These are phyloP conservation scores for Drosophila rubida DNA, from an alignment of 2,888 invertebrate genomes.

Conservation along the genomic window DNA sequence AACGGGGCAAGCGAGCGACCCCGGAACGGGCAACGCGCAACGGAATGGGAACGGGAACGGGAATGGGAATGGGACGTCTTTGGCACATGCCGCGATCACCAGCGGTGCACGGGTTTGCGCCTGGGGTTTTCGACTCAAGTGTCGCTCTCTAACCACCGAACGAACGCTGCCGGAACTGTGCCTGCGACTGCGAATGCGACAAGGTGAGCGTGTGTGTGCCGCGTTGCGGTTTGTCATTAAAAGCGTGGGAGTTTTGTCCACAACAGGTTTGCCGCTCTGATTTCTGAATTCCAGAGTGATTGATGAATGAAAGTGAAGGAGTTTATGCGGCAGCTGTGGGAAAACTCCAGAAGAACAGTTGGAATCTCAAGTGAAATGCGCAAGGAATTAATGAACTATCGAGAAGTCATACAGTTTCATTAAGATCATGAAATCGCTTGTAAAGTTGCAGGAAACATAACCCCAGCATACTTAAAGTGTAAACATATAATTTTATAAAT, in stretches of 20 bases:
- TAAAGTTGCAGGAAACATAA: too few relatives aligned
- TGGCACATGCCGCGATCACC: conserved; percentile 78
- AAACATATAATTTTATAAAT: too few relatives aligned
- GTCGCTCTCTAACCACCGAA: conserved; percentile 38
- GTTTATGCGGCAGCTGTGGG: neutral
- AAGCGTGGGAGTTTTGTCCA: conserved; percentile 65
- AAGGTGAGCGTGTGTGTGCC: conserved; percentile 3
- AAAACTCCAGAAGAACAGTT: neutral
- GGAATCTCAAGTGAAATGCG: neutral
- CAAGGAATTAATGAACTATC: too few relatives aligned
- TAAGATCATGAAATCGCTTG: too few relatives aligned
- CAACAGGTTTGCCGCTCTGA: conserved; percentile 25
- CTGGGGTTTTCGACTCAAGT: conserved; percentile 70
- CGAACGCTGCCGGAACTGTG: conserved; percentile 12
- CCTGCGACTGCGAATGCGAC: neutral
- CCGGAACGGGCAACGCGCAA: neutral
- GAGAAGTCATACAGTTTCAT: too few relatives aligned
- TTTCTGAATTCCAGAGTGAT: conserved; percentile 2
- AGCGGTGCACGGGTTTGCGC: conserved; percentile 67
- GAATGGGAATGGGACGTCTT: conserved; percentile 50
- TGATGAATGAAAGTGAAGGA: conserved; percentile 11
- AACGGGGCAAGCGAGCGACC: conserved; percentile 20
- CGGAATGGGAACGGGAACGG: neutral
- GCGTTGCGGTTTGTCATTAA: conserved; percentile 7
- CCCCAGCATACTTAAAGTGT: too few relatives aligned